phyloP scores from a whole-genome alignment of 2,113 vertebrate species.

The human region GRCh38 chr5:178105001-178105500 shows the following conservation, averaged over 20 bases:
- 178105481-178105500: too few species aligned
- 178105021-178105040: not conserved
- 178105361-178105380: not conserved
- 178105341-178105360: accelerated
- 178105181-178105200: not conserved
- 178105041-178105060: not conserved
- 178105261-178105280: not conserved
- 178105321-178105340: not conserved
- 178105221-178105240: not conserved
- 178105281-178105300: not conserved
- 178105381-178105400: not conserved
- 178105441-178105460: too few species aligned
- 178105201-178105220: not conserved
- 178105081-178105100: not conserved
- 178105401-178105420: too few species aligned
- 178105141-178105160: accelerated
- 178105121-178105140: not conserved
- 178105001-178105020: too few species aligned
- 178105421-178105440: too few species aligned
- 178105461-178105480: too few species aligned
- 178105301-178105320: accelerated
- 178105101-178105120: not conserved
- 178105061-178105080: not conserved
- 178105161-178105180: not conserved
- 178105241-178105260: not conserved